Evolutionary conservation across 2,888 invertebrate genomes (phyloP), one percentile per base, ranked within the genome.

Genomic region (Tetrapedia diversipes): DNA sequence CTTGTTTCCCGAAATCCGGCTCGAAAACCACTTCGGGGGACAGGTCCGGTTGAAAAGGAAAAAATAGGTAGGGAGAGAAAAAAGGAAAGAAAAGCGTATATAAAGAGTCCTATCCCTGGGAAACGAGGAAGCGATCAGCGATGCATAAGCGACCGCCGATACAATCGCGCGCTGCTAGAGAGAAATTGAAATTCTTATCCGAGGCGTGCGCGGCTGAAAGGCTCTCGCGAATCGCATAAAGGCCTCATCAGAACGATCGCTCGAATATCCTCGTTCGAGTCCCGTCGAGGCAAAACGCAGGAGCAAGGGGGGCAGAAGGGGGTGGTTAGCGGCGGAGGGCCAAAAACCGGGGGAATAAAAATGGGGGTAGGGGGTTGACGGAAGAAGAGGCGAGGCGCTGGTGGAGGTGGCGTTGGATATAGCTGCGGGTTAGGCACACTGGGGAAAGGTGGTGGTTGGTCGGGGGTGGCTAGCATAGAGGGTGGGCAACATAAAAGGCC

Each of bases 401-500:
- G 45, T 67, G 61, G 78, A 43, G 60, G 78, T 57, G 71, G 61
- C 60, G 72, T 78, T 72, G 78, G 79, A 59, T 67, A 69, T 79
- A 79, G 79, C 74, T 79, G 80, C 69, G 79, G 80, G 79, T 79
- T 79, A 79, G 79, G 79, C 61, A 73, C 34, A 69, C 73, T 47
- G 75, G 71, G n/a, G 70, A 54, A 72, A 77, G 74, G 81, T 81
- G 66, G 76, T 51, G 63, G 68, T 56, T 43, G 64, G 61, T 65
- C 37, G 75, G 65, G 60, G 69, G 77, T 69, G 73, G 77, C 65
- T 70, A 83, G 75, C 56, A 72, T 56, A 66, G 80, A 75, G 80
- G 84, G 84, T 84, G 83, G 84, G 83, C 78, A 86, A 86, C 86
- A 89, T 89, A 90, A 90, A 90, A 88, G 88, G 88, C 88, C 85